phyloP scores from a whole-genome alignment of 1,140 invertebrate genomes.

The Dryas iulia region DNA sequence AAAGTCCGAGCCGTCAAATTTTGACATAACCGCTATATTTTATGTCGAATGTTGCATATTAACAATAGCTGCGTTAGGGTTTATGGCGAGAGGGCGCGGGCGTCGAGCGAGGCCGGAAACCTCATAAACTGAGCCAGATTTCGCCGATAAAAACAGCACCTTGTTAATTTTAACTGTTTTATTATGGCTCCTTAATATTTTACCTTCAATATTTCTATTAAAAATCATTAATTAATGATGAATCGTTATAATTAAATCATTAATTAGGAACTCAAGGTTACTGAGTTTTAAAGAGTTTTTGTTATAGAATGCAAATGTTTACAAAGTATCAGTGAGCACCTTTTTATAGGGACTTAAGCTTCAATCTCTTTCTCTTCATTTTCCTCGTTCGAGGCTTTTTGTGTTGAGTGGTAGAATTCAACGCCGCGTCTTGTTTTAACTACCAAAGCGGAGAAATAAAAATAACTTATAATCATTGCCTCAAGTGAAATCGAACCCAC shows the following conservation, averaged over 20 bases:
- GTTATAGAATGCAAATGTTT: not conserved
- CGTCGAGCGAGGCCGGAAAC: conserved; percentile 57
- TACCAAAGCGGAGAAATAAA: no score
- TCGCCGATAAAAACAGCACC: conserved; percentile 68
- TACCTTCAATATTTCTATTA: conserved; percentile 41
- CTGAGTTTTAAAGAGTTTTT: not conserved
- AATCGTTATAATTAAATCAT: not conserved
- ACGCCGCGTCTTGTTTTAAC: no score
- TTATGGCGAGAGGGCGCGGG: conserved; percentile 43
- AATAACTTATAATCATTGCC: no score
- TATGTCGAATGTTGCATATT: conserved; percentile 59
- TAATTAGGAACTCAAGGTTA: not conserved
- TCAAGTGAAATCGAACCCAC: no score
- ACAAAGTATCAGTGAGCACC: conserved; percentile 1
- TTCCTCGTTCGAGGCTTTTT: no score
- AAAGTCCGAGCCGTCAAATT: conserved; percentile 37
- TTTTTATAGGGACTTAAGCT: no score
- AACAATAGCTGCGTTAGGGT: conserved; percentile 50
- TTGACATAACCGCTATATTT: conserved; percentile 49
- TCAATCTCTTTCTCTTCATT: no score
- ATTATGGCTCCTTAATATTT: conserved; percentile 65
- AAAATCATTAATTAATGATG: conserved; percentile 37
- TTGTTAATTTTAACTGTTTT: conserved; percentile 74
- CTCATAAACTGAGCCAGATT: conserved; percentile 67
- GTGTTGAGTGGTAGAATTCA: no score